Evolutionary conservation across 2,797 vertebrate species (phyloP).

Genomic region (Gallinago solitaria): DNA sequence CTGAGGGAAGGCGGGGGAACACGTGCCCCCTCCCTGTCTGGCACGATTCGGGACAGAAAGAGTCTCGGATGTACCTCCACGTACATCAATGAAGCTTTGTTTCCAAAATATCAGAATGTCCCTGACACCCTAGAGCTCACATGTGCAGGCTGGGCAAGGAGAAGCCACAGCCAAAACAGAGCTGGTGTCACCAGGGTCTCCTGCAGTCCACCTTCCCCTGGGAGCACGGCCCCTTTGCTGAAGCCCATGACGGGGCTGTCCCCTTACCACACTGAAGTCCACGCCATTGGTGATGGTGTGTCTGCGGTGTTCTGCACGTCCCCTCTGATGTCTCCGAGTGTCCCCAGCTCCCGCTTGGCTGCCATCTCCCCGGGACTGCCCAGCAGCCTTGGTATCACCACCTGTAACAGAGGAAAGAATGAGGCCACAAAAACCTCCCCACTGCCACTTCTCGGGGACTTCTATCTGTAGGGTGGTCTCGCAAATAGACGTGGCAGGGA

Average conservation of each 20-base stretch:
- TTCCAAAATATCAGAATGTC: neutral
- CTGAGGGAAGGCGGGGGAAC: neutral
- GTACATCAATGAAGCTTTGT: neutral
- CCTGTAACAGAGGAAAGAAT: slow-evolving; percentile 15
- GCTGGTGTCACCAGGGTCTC: neutral
- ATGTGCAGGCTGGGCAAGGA: neutral
- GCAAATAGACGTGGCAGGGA: neutral
- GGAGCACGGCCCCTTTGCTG: too few species aligned
- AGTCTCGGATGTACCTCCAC: neutral
- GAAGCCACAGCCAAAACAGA: neutral
- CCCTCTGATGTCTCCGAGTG: slow-evolving; percentile 75
- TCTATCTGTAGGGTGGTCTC: neutral
- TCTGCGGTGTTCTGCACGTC: slow-evolving; percentile 85
- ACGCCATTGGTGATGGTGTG: slow-evolving; percentile 93
- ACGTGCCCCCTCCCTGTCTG: neutral
- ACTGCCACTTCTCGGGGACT: neutral
- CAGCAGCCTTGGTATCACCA: slow-evolving; percentile 71
- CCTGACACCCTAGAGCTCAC: fast-evolving
- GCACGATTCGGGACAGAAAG: fast-evolving
- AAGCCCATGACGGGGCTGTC: neutral
- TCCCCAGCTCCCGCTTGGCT: slow-evolving; percentile 72
- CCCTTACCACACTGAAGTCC: slow-evolving; percentile 90
- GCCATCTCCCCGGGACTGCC: slow-evolving; percentile 80
- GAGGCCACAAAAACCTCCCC: neutral
- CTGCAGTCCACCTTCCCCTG: neutral